Evolutionary conservation across 2,888 invertebrate species (phyloP).

Genomic region (Hesperia comma): DNA sequence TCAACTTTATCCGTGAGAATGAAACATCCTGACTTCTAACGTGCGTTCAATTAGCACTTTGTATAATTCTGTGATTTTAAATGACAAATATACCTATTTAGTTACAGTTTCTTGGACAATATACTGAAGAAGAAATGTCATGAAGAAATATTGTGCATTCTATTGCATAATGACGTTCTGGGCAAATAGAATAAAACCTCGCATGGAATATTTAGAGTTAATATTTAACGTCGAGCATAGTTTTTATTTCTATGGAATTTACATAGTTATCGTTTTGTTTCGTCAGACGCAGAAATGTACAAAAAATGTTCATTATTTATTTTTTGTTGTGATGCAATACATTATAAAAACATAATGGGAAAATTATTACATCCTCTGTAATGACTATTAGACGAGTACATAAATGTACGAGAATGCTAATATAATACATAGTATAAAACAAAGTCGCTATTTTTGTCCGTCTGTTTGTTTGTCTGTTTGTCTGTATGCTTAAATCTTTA

Average conservation of each 20-base stretch:
- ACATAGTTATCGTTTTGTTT: too few species aligned
- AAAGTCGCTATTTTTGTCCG: too few species aligned
- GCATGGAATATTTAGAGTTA: constrained; percentile 7
- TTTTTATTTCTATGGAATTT: too few species aligned
- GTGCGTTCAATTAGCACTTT: constrained; percentile 10
- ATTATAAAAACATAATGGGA: background rate
- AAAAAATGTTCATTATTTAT: too few species aligned
- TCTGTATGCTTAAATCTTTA: too few species aligned
- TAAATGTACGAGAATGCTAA: too few species aligned
- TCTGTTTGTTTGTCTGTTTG: too few species aligned
- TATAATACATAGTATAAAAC: too few species aligned
- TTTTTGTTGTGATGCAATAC: too few species aligned
- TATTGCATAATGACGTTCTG: background rate
- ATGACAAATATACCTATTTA: constrained; percentile 12
- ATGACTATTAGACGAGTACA: background rate
- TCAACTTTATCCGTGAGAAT: constrained; percentile 9
- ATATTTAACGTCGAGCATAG: too few species aligned
- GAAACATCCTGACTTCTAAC: constrained; percentile 15
- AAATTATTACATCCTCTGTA: background rate
- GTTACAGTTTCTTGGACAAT: constrained; percentile 8
- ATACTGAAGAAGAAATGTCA: constrained; percentile 7
- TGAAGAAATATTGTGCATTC: background rate
- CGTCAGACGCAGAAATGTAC: too few species aligned
- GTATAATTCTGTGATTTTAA: constrained; percentile 10
- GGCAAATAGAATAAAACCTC: constrained; percentile 1